These are phyloP conservation scores for Pyxicephalus adspersus DNA, from an alignment of 2,113 vertebrate genomes.

Conservation along the genomic window DNA sequence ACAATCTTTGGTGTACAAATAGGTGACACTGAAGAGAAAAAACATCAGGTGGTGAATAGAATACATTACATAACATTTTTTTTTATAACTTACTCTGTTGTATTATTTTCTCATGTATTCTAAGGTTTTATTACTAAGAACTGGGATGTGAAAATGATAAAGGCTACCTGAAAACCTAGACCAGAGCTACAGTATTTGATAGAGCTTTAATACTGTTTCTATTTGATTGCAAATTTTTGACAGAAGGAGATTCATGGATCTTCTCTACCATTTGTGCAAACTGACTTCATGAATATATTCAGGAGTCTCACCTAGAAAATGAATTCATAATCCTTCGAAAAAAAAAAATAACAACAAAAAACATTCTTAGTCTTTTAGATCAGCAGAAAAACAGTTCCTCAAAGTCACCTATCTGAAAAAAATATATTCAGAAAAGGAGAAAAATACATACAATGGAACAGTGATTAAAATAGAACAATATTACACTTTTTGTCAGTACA, in stretches of 20 bases:
- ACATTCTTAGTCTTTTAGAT: neutral
- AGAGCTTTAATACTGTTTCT: constrained; percentile 19
- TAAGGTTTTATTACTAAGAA: neutral
- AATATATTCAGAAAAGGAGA: neutral
- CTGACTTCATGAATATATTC: constrained; percentile 25
- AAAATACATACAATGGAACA: neutral
- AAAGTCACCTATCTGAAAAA: neutral
- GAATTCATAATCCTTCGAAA: neutral
- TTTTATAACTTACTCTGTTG: too few species aligned
- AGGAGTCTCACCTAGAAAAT: constrained; percentile 10
- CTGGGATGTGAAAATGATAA: neutral
- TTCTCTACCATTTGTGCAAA: constrained; percentile 19
- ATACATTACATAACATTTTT: too few species aligned
- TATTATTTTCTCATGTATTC: too few species aligned
- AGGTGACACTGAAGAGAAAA: too few species aligned
- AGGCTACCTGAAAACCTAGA: constrained; percentile 19
- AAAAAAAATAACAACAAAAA: too few species aligned
- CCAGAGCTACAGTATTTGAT: constrained; percentile 18
- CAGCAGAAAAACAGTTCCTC: constrained; percentile 16
- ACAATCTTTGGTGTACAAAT: too few species aligned
- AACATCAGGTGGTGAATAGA: too few species aligned
- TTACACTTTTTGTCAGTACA: too few species aligned
- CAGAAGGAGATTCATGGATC: constrained; percentile 27
- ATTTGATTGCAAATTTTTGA: constrained; percentile 25
- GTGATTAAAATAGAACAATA: neutral